Base-by-base conservation (phyloP, 1,140 invertebrate species). In the Diachasmimorpha longicaudata region DNA sequence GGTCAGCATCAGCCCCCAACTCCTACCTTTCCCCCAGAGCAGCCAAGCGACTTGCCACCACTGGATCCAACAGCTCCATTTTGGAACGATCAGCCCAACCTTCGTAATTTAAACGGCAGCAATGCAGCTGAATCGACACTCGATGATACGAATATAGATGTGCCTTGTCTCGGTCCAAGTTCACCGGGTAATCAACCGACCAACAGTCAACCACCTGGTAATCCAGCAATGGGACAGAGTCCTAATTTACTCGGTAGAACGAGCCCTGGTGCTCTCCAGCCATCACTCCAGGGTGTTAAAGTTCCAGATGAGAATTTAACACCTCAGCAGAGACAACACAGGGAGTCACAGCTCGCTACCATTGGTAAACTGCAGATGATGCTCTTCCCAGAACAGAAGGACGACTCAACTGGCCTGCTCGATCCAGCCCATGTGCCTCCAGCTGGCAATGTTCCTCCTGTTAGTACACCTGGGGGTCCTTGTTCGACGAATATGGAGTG, bases 271-370 rank as follows among this genome's bases (percentile, higher is more conserved):
- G 90, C 89, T 79, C 87, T 91, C 78, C 90, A 92, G 76, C 91
- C 91, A 82, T 92, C 92, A 37, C 82, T 93, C 48, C 91, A 92
- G 90, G 94, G 94, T 82, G 95, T 96, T 11, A 96, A 97, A 92
- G 94, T 97, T 81, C 97, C 97, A 76, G 96, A 99, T 90, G 97
- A 98, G 90, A 97, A 98, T 89, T 90, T 99, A 78, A 99, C 97
- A 71, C 97, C 97, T 25, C 96, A 98, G 87, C 97, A 99, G 87
- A 92, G 96, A 70, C 96, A 97, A 74, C 96, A 97, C 83, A 91
- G 97, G 72, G 96, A 98, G 88, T 96, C 97, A 85, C 95, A 97
- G 81, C 90, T 99, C 25, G 97, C 96, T 5, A 96, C 94, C 46
- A 91, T 99, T 76, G 91, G 95, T 70, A 97, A 97, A 90, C 96